Evolutionary conservation across 2,888 invertebrate genomes (phyloP), one percentile per base, ranked within the genome.

Genomic region (Labia minor): DNA sequence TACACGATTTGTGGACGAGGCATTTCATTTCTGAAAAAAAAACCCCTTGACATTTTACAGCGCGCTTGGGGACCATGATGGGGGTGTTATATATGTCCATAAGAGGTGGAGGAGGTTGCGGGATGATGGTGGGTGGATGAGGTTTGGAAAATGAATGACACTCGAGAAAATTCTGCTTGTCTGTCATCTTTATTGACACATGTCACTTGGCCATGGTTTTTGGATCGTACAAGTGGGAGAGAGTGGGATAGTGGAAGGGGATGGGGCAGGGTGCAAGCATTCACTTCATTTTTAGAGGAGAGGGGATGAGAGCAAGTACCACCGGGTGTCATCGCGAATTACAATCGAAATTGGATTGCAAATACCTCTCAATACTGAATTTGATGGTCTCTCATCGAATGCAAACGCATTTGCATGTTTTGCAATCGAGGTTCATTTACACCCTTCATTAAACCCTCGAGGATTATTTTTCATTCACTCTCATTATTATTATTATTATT

Each of bases 311-410:
- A 8, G 26, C 26, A 26, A 26, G 26, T 26, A 26, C 26, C 26
- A 26, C 8, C 26, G 26, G 26, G 49, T 49, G 49, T 49, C 49
- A 49, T 16, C 49, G 49, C 49, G 49, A 11, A 49, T 49, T 49
- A 49, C 49, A 49, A 49, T 49, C 49, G n/a, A 16, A 49, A 49
- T 49, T 49, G 49, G 49, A 49, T 49, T 49, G 49, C 49, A 49
- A 49, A 49, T 49, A 49, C 49, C 49, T 49, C 49, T n/a, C 49
- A 49, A 49, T 49, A 49, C 49, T 49, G 49, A 49, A 49, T 49
- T 49, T 49, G 49, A 49, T 49, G 49, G 16, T 49, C 49, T 49
- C 49, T 49, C 49, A 14, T 49, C 49, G 49, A 16, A 49, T 49
- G 49, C 49, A 49, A 49, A 49, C 49, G 49, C 49, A 49, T 49